A percentile compares a stretch with the other conserved stretches of the same genome.
phyloP scores from a whole-genome alignment of 37 sponge, comb jelly and placozoan species.

The Ephydatia muelleri region DNA sequence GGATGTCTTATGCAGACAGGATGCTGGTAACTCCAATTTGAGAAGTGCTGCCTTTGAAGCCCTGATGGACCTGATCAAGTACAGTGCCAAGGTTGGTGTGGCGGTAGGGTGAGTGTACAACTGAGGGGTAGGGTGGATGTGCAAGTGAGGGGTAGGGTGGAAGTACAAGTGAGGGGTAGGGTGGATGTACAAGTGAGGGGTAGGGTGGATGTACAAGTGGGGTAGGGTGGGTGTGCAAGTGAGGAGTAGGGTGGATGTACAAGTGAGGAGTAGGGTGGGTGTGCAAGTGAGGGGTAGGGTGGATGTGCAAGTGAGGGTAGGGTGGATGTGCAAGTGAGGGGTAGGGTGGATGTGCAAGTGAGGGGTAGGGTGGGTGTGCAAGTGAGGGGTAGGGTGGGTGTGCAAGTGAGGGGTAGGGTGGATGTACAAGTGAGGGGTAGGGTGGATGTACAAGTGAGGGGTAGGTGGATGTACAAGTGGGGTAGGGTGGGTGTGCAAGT shows the following conservation, averaged over 20 bases:
- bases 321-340: not conserved
- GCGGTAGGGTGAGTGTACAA: not conserved
- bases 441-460: not conserved
- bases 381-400: not conserved
- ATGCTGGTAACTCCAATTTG: constrained; percentile 63
- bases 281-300: no score
- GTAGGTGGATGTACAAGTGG: not conserved
- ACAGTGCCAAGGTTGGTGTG: constrained; percentile 77
- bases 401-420: not conserved
- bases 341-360: no score
- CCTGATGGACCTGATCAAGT: constrained; percentile 94
- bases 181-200: no score
- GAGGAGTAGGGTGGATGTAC: not conserved
- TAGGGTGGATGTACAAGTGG: no score
- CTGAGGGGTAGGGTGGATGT: not conserved
- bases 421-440: no score
- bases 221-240: not conserved
- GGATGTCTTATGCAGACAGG: constrained; percentile 36
- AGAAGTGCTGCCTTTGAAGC: constrained; percentile 94
- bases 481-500: no score
- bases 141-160: not conserved
- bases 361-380: not conserved
- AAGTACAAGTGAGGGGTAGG: not conserved
- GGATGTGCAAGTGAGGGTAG: not conserved
- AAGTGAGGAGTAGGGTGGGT: not conserved